Conservation (phyloP, 2,113 vertebrate species). For the Rhinopomastus cyanomelas region DNA sequence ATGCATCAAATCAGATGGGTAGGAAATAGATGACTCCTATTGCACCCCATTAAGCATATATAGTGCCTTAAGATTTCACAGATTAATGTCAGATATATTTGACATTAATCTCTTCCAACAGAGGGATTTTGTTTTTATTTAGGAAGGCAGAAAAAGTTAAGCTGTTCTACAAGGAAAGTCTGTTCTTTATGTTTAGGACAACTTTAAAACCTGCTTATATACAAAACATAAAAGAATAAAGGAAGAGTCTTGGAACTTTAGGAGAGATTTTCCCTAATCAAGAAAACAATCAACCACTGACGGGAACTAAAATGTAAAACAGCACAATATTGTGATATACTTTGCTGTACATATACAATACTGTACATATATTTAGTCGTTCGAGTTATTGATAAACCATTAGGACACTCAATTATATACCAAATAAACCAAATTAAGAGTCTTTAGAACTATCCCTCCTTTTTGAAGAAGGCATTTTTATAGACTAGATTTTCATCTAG, state of each 20-base stretch:
- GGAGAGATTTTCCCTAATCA: conserved; percentile 62
- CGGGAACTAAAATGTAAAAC: conserved; percentile 74
- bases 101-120: conserved; percentile 67
- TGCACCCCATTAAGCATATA: conserved; percentile 58
- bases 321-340: conserved; percentile 72
- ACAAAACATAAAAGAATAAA: conserved; percentile 71
- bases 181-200: conserved; percentile 68
- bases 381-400: conserved; percentile 82
- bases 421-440: conserved; percentile 78
- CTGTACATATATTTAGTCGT: conserved; percentile 74
- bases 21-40: conserved; percentile 16
- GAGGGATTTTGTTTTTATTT: conserved; percentile 69
- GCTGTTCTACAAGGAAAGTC: conserved; percentile 82
- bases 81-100: conserved; percentile 60
- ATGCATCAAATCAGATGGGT: background rate
- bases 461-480: conserved; percentile 78
- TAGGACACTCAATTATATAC: conserved; percentile 81
- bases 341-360: too few relatives aligned
- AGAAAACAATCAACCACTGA: conserved; percentile 61
- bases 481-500: conserved; percentile 84
- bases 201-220: conserved; percentile 75
- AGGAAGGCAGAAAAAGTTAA: conserved; percentile 75
- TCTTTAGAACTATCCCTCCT: conserved; percentile 79
- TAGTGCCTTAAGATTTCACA: conserved; percentile 58
- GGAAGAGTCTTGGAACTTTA: conserved; percentile 69